A percentile compares a stretch with the other conserved stretches of the same genome.
Conservation (phyloP, 2,797 vertebrate species). For the Darevskia nairensis region DNA sequence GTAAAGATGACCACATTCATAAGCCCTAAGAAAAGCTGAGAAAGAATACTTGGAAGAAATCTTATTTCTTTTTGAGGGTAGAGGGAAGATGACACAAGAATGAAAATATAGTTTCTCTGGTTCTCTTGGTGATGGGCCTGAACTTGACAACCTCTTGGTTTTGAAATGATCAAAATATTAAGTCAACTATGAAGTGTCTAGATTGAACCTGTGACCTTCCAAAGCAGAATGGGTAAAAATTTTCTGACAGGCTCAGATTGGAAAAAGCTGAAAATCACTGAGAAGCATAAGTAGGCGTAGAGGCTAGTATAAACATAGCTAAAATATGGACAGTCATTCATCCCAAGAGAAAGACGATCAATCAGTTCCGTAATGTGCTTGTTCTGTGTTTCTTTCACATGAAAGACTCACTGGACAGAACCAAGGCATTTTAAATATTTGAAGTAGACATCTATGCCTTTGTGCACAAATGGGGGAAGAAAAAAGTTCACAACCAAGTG, state of each 20-base stretch:
- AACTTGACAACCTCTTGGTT: not conserved
- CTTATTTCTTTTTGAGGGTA: not conserved
- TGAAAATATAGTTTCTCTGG: no score
- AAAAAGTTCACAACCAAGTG: not conserved
- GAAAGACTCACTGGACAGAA: not conserved
- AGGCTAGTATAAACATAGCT: not conserved
- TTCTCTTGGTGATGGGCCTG: not conserved
- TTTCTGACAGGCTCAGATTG: not conserved
- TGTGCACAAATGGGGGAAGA: fast-evolving
- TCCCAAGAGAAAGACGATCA: not conserved
- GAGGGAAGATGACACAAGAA: not conserved
- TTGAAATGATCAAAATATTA: not conserved
- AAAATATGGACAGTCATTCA: not conserved
- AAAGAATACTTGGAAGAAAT: not conserved
- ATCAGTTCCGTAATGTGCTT: not conserved
- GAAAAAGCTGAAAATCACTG: not conserved
- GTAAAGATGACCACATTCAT: not conserved
- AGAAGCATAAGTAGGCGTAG: not conserved
- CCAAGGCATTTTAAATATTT: not conserved
- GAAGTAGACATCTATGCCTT: not conserved
- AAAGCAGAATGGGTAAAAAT: not conserved
- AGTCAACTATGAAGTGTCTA: not conserved
- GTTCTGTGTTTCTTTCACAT: not conserved
- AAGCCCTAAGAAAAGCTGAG: not conserved
- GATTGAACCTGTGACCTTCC: not conserved